phyloP scores from a whole-genome alignment of 53 echinoderm and acorn worm genomes.

The Patiria pectinifera region DNA sequence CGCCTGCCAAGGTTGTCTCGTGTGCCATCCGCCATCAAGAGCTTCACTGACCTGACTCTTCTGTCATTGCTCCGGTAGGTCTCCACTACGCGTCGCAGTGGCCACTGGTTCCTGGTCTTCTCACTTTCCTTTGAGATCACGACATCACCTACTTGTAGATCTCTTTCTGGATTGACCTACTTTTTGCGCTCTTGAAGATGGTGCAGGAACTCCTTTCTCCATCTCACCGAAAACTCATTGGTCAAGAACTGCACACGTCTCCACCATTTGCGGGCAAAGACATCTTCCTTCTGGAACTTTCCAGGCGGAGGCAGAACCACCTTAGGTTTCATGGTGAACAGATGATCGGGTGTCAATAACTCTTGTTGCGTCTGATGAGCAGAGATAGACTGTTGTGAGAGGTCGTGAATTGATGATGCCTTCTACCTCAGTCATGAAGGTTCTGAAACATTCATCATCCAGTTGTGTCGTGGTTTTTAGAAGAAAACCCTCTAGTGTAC shows the following conservation, averaged over 20 bases:
- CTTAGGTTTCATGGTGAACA: constrained; percentile 56
- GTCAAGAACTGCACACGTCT: constrained; percentile 42
- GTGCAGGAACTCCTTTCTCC: constrained; percentile 47
- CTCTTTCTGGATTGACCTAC: constrained; percentile 20
- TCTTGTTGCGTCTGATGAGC: constrained; percentile 19
- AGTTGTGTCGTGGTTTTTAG: constrained; percentile 29
- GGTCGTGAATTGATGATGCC: constrained; percentile 52
- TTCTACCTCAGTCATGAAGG: constrained; percentile 56
- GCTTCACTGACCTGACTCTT: constrained; percentile 18
- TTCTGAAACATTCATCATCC: constrained; percentile 55
- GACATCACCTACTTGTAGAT: constrained; percentile 35
- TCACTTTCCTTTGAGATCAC: constrained; percentile 43
- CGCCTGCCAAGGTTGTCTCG: constrained; percentile 32
- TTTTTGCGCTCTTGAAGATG: constrained; percentile 32
- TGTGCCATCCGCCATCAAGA: constrained; percentile 19
- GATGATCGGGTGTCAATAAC: constrained; percentile 59
- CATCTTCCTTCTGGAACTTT: constrained; percentile 38
- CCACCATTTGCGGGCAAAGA: constrained; percentile 43
- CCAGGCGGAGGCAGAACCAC: constrained; percentile 59
- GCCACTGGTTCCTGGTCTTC: constrained; percentile 40
- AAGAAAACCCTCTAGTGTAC: constrained; percentile 9
- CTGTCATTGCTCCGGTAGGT: constrained; percentile 38
- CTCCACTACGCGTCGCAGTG: constrained; percentile 20
- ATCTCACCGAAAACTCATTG: constrained; percentile 48
- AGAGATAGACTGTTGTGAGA: constrained; percentile 27